Conservation (phyloP, 1,140 invertebrate species). For the Steinernema feltiae region DNA sequence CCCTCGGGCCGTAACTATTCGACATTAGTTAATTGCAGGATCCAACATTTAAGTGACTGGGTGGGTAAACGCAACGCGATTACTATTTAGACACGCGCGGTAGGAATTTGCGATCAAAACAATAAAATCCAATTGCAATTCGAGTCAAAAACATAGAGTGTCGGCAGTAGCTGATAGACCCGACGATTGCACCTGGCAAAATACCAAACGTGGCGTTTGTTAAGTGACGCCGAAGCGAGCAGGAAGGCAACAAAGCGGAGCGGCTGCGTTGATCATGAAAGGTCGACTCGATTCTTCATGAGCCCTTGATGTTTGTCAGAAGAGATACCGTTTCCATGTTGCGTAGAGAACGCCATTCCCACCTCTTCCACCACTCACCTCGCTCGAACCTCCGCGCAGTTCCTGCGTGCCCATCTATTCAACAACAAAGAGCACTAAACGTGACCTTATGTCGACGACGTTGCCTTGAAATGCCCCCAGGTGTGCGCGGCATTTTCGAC, state of each 20-base stretch:
- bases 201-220: background rate
- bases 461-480: conserved; percentile 14
- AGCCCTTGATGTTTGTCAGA: background rate
- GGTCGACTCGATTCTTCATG: conserved; percentile 8
- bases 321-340: background rate
- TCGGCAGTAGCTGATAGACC: background rate
- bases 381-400: conserved; percentile 1
- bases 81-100: background rate
- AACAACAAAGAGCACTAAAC: conserved; percentile 15
- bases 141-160: background rate
- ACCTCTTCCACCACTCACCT: conserved; percentile 3
- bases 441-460: conserved; percentile 12
- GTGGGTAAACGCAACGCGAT: background rate
- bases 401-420: conserved; percentile 6
- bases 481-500: conserved; percentile 14
- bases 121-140: background rate
- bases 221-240: background rate
- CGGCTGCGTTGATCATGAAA: background rate
- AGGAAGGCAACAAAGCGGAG: background rate
- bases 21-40: conserved; percentile 11
- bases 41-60: background rate
- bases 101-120: background rate
- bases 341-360: conserved; percentile 10
- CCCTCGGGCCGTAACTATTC: conserved; percentile 10
- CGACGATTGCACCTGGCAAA: background rate